Conservation (phyloP, 2,113 vertebrate genomes). For the Thunnus maccoyii region DNA sequence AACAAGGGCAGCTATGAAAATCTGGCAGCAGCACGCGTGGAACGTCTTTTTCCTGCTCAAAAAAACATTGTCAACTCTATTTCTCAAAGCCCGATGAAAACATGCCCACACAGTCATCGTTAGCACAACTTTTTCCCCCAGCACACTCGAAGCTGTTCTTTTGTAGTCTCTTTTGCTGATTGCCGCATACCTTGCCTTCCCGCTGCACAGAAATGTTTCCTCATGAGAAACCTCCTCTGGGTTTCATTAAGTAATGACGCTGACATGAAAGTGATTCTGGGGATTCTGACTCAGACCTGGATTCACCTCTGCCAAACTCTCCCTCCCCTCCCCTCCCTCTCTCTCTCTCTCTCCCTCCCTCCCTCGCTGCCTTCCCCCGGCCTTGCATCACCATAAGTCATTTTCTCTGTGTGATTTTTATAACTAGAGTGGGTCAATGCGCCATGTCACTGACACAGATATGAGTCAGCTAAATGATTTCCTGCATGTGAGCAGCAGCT, state of each 20-base stretch:
- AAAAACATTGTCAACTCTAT: slow-evolving; percentile 12
- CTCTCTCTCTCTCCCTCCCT: not conserved
- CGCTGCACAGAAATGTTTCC: slow-evolving; percentile 44
- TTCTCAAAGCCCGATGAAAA: slow-evolving; percentile 38
- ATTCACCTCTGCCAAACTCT: slow-evolving; percentile 20
- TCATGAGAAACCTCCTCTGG: slow-evolving; percentile 54
- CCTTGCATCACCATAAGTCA: slow-evolving; percentile 31
- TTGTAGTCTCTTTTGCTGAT: slow-evolving; percentile 34
- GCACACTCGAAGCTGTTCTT: not conserved
- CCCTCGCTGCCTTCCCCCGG: not conserved
- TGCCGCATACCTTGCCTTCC: slow-evolving; percentile 33
- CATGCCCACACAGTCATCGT: slow-evolving; percentile 28
- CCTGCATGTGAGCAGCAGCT: slow-evolving; percentile 44
- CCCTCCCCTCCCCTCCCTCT: not conserved
- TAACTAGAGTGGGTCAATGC: slow-evolving; percentile 47
- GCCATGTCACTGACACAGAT: slow-evolving; percentile 54
- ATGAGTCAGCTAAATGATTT: slow-evolving; percentile 68
- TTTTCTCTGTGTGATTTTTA: slow-evolving; percentile 11
- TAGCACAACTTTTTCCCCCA: not conserved
- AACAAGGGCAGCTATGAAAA: slow-evolving; percentile 7
- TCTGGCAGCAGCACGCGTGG: slow-evolving; percentile 8
- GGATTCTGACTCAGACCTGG: slow-evolving; percentile 60
- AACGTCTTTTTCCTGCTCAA: slow-evolving; percentile 27
- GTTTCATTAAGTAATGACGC: slow-evolving; percentile 57
- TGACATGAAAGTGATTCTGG: slow-evolving; percentile 49